phyloP scores from a whole-genome alignment of 2,888 invertebrate genomes.

The Drosophila heteroneura region DNA sequence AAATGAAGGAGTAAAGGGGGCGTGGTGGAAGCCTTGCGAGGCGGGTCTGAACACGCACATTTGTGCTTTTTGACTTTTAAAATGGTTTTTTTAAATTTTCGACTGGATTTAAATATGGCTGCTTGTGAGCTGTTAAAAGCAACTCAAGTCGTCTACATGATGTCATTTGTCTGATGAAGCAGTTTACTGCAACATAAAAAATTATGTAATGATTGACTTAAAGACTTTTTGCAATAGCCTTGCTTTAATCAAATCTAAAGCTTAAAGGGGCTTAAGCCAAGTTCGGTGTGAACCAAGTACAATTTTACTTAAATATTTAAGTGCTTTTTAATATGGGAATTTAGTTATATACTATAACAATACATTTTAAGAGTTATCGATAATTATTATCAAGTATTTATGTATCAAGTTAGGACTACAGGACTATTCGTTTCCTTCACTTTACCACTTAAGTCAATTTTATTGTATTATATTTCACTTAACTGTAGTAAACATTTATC shows the following conservation, averaged over 20 bases:
- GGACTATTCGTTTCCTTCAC: not conserved
- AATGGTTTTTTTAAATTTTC: slow-evolving; percentile 33
- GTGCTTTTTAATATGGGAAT: not conserved
- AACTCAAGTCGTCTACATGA: slow-evolving; percentile 34
- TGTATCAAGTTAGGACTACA: not conserved
- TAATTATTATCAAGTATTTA: not conserved
- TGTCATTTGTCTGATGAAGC: slow-evolving; percentile 57
- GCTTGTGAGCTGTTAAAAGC: slow-evolving; percentile 50
- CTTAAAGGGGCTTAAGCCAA: not conserved
- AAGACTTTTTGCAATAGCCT: not conserved
- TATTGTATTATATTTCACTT: not conserved
- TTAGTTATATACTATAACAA: not conserved
- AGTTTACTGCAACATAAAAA: slow-evolving; percentile 18
- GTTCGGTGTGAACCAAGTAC: not conserved
- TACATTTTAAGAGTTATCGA: not conserved
- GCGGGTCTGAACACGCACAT: slow-evolving; percentile 17
- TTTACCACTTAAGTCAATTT: not conserved
- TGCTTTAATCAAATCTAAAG: not conserved
- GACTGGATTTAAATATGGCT: slow-evolving; percentile 57
- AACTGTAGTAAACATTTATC: slow-evolving; percentile 11
- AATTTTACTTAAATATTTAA: not conserved
- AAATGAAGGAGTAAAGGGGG: not conserved
- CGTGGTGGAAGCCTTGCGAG: not conserved
- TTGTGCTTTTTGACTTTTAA: slow-evolving; percentile 54
- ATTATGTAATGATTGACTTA: slow-evolving; percentile 16